A percentile compares a stretch with the other conserved stretches of the same genome.
phyloP scores from a whole-genome alignment of 2,888 invertebrate genomes.

The Stegana nigrithorax region DNA sequence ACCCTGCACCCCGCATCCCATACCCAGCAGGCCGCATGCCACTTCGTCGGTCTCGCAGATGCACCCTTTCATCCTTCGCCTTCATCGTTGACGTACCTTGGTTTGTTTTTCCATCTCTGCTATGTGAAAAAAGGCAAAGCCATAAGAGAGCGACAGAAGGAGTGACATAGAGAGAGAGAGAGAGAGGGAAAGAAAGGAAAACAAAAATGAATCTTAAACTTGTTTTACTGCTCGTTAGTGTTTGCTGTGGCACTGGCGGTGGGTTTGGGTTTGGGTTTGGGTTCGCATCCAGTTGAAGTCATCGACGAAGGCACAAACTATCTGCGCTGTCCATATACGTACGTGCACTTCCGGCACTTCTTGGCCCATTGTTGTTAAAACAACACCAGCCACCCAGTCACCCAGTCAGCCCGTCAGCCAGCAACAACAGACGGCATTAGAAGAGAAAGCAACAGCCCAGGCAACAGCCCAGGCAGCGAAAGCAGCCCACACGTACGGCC shows the following conservation, averaged over 20 bases:
- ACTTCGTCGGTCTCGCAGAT: no score
- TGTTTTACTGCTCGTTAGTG: constrained; percentile 61
- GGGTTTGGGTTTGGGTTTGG: background rate
- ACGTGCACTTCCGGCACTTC: background rate
- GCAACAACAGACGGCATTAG: no score
- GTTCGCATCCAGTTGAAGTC: constrained; percentile 24
- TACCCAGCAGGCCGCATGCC: no score
- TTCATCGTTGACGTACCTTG: no score
- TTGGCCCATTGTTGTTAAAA: constrained; percentile 5
- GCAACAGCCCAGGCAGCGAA: no score
- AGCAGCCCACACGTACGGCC: no score
- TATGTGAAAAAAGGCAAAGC: constrained; percentile 5
- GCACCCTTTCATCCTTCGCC: constrained; percentile 10
- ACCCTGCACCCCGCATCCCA: no score
- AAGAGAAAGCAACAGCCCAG: no score
- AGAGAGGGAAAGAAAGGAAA: no score
- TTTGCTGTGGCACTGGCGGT: constrained; percentile 26
- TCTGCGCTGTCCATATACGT: constrained; percentile 47
- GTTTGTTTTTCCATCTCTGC: constrained; percentile 42
- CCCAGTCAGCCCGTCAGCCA: no score
- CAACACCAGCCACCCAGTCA: constrained; percentile 36
- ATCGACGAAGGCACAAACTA: background rate
- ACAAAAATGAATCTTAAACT: constrained; percentile 58
- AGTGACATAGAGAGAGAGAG: no score
- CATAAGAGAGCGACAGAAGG: no score